These are phyloP conservation scores for Dolichoris vasculosae DNA, from an alignment of 1,140 invertebrate species.

Conservation along the genomic window DNA sequence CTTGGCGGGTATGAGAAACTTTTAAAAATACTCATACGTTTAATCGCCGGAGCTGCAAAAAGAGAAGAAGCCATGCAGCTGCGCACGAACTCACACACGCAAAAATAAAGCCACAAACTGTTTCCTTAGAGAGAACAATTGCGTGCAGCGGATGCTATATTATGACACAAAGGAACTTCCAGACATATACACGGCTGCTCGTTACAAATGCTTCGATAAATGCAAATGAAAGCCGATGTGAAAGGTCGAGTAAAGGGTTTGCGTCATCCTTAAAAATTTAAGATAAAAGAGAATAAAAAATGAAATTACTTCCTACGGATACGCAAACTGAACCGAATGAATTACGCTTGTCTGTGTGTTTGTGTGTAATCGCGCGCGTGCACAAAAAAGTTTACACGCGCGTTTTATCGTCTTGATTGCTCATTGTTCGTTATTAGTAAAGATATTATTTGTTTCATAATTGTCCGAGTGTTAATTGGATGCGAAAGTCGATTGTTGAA, in stretches of 20 bases:
- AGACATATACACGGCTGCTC: not conserved
- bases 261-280: constrained; percentile 15
- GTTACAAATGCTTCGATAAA: constrained; percentile 5
- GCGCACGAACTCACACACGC: not conserved
- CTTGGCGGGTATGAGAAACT: no score
- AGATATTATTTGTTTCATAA: not conserved
- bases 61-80: not conserved
- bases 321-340: not conserved
- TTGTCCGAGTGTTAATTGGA: constrained; percentile 28
- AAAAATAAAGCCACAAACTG: constrained; percentile 10
- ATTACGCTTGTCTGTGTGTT: not conserved
- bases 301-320: not conserved
- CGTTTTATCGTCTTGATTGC: not conserved
- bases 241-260: not conserved
- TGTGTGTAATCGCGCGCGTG: no score
- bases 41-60: not conserved
- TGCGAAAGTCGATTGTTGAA: not conserved
- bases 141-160: constrained; percentile 18
- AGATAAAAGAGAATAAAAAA: not conserved
- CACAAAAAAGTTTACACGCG: no score
- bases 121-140: constrained; percentile 3
- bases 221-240: not conserved
- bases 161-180: constrained; percentile 28
- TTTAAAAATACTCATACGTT: not conserved
- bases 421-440: constrained; percentile 28